Base-by-base conservation (phyloP, 2,113 vertebrate genomes). In the Perca schrenkii region DNA sequence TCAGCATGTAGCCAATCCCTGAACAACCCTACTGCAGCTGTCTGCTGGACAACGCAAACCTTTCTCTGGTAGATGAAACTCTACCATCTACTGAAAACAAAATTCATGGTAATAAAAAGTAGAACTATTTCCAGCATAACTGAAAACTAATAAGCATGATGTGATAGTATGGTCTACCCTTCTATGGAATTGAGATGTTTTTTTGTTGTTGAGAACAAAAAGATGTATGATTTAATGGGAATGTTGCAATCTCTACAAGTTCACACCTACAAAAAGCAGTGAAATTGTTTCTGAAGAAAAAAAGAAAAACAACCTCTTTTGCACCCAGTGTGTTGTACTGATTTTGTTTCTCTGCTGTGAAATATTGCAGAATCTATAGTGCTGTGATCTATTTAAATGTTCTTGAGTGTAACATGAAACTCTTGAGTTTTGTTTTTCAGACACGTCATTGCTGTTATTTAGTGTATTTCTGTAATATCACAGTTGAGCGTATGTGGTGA, bases 321-420 rank as follows among this genome's bases (percentile, higher is more conserved):
- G 94, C 95, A 95, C 92, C 94, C 93, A 92, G 90, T 96, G 91
- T 96, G 89, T 95, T 94, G 95, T 96, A 91, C 88, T 92, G 64
- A 87, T 86, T 88, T 94, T 96, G 84, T 93, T 93, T 93, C 93
- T 95, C 94, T 94, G 94, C 94, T 94, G 94, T 94, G 93, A 86
- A 94, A 87, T 89, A 92, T 91, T 92, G 80, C 91, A 94, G 82
- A 96, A 92, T 92, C 86, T 94, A 84, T 97, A 95, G 96, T 95
- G 88, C 87, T 85, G 91, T 93, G 82, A 89, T 86, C 72, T 88
- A 85, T 93, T 87, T 86, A 88, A 88, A 81, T 85, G 79, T 92
- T 91, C 60, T 79, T 78, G 78, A 73, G 88, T 93, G 92, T 93
- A 86, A 89, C 79, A 92, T 77, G 85, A 94, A 91, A 61, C 83